Base-by-base conservation (phyloP, 1,140 invertebrate species). In the Drosophila parvula region DNA sequence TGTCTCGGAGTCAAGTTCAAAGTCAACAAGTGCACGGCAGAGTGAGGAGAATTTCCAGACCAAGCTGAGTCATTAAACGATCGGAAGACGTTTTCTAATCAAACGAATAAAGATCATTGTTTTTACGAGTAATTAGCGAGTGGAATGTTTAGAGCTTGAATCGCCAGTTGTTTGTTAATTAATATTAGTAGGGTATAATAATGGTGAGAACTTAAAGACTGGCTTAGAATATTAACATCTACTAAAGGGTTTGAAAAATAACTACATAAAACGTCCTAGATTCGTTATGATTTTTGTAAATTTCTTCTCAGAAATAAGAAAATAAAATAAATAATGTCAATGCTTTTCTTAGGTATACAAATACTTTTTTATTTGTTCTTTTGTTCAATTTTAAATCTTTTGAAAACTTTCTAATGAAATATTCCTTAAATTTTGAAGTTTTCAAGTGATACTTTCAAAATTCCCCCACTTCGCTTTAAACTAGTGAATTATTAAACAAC, bases 21-120 rank as follows among this genome's bases (percentile, higher is more conserved):
- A 86, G 78, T 86, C 82, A 78, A 73, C 53, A 32, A 78, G 40
- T 62, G 59, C 67, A 73, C 10, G 22, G 30, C 44, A 12, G 36
- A 36, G 22, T 3, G 9, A 43, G 40, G 40, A 59, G 27, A 43
- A 34, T 22, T 44, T 30, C 65, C 47, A 70, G 51, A 70, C 53
- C 36, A 36, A 34, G 51, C 14, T 74, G 32, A 69, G 41, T 61
- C 65, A 71, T 30, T 47, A 16, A 45, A 79, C 45, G 56, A 74
- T 74, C 47, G 40, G 55, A 22, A 22, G 22, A 45, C 62, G 63
- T 60, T 74, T 68, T 61, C 8, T 78, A 78, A 86, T 81, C 74
- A 70, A 81, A 81, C 70, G 69, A 65, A 27, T 45, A 60, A 16
- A 60, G 50, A 41, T 70, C 51, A 50, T 36, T 58, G 50, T 32